Percentiles rank a stretch among this genome's conserved stretches.
Conservation (phyloP, 2,113 vertebrate species). For the Tautogolabrus adspersus region DNA sequence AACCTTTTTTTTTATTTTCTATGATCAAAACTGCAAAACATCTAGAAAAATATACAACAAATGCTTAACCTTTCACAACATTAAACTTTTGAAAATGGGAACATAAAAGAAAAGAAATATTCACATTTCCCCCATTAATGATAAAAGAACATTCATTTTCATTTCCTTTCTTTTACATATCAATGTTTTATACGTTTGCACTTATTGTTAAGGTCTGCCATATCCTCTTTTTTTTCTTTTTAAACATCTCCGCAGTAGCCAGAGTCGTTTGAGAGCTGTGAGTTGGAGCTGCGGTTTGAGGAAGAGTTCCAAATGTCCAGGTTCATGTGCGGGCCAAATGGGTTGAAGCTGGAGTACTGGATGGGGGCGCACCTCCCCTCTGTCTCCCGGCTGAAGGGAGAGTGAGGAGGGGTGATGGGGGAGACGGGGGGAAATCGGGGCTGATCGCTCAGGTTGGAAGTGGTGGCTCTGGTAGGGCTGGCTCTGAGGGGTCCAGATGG, state of each 20-base stretch:
- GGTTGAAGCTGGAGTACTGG: constrained; percentile 94
- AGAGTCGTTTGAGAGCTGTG: constrained; percentile 94
- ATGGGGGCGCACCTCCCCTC: constrained; percentile 88
- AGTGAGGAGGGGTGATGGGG: constrained; percentile 79
- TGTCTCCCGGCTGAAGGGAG: constrained; percentile 87
- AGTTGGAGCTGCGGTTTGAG: constrained; percentile 91
- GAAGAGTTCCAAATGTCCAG: constrained; percentile 98
- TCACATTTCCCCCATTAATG: constrained; percentile 83
- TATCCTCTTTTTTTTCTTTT: constrained; percentile 50
- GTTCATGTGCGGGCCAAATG: constrained; percentile 97
- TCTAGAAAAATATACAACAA: constrained; percentile 91
- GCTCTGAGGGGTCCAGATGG: constrained; percentile 98
- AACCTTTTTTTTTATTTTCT: constrained; percentile 86
- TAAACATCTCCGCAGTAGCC: constrained; percentile 95
- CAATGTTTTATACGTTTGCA: constrained; percentile 70
- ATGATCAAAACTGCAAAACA: constrained; percentile 88
- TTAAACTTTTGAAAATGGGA: constrained; percentile 81
- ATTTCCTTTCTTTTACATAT: constrained; percentile 77
- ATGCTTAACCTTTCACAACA: constrained; percentile 86
- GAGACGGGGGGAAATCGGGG: constrained; percentile 86
- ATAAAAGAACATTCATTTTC: constrained; percentile 92
- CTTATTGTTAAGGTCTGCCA: constrained; percentile 67
- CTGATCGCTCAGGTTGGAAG: constrained; percentile 85
- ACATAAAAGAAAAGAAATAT: constrained; percentile 83
- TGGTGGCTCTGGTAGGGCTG: constrained; percentile 92